Percentiles rank a stretch among this genome's conserved stretches.
Evolutionary conservation across 35 echinoderm and acorn worm genomes (phyloP).

Genomic region (Holothuria glaberrima): DNA sequence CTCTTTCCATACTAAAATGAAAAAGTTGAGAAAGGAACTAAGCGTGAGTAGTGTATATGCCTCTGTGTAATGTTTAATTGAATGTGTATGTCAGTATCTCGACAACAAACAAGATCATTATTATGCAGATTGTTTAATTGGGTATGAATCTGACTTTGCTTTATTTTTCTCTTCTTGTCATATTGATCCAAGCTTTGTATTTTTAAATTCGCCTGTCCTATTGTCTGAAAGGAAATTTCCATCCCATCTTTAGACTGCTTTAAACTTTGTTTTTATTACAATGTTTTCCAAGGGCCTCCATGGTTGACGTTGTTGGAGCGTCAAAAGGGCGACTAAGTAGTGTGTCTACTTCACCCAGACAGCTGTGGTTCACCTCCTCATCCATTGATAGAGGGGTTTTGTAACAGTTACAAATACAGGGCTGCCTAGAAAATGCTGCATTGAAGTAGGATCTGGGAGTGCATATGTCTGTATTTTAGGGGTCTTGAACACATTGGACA

Average conservation of each 20-base stretch:
- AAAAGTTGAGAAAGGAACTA: no score
- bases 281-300: conserved; percentile 3
- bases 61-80: no score
- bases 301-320: not conserved
- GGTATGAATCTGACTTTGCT: no score
- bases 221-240: conserved; percentile 23
- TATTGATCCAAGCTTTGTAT: no score
- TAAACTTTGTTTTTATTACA: not conserved
- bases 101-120: no score
- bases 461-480: not conserved
- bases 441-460: not conserved
- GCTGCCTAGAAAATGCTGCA: not conserved
- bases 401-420: not conserved
- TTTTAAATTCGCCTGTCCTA: not conserved
- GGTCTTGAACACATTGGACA: not conserved
- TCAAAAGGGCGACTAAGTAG: not conserved
- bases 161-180: no score
- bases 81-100: no score
- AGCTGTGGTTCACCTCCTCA: not conserved
- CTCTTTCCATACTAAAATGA: no score
- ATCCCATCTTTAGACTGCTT: not conserved
- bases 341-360: not conserved
- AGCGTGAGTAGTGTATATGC: no score
- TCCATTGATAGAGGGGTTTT: not conserved
- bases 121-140: no score